Base-by-base conservation (phyloP, 2,888 invertebrate genomes). In the Acanthococcus lagerstroemiae region DNA sequence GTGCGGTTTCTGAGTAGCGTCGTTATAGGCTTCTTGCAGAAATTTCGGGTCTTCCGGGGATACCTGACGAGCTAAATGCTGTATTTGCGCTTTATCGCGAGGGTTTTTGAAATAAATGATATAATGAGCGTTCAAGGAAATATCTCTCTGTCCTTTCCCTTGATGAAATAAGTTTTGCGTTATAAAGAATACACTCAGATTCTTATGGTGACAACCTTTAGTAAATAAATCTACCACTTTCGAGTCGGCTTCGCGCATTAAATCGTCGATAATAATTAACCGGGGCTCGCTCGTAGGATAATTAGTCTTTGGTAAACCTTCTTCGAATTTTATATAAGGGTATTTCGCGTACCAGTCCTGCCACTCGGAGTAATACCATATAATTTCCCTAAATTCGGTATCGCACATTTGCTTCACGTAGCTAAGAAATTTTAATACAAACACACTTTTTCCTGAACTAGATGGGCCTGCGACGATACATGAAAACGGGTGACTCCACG, bases 121-220 rank as follows among this genome's bases (percentile, higher is more conserved):
- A 27, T 61, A 61, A 50, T 61, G 61, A 52, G 50, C 48, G 26
- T 66, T 57, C 19, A 57, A 22, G 1, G 30, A 54, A 21, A 63
- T 30, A 19, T 54, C 63, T 37, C 63, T 25, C 17, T 27, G 30
- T 37, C 37, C 37, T 63, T 54, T 45, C n/a, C n/a, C n/a, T n/a
- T n/a, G n/a, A n/a, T n/a, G n/a, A n/a, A n/a, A n/a, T n/a, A n/a
- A n/a, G n/a, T n/a, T n/a, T n/a, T n/a, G n/a, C n/a, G n/a, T n/a
- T n/a, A n/a, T n/a, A n/a, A n/a, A n/a, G n/a, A n/a, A n/a, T n/a
- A n/a, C n/a, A n/a, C n/a, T n/a, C n/a, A n/a, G n/a, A n/a, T n/a
- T n/a, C n/a, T n/a, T n/a, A 55, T 65, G 65, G 46, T 65, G 65
- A 37, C 65, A 65, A 1, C 54, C 54, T 65, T 65, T 65, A 37